Evolutionary conservation across 2,888 invertebrate genomes (phyloP).

Genomic region (Amorpha juglandis): DNA sequence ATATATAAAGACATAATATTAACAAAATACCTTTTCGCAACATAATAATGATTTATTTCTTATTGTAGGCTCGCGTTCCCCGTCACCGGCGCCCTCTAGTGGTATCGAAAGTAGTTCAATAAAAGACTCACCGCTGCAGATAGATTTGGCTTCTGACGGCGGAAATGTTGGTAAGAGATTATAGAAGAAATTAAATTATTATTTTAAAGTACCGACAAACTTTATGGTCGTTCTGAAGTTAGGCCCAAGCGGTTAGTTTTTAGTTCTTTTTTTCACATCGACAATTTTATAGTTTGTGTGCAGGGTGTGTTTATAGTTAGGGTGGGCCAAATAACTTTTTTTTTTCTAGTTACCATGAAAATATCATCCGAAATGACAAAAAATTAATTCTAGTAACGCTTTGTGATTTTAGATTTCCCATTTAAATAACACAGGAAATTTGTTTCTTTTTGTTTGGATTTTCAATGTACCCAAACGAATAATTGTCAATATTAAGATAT

Average conservation of each 20-base stretch:
- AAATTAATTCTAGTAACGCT: too few relatives aligned
- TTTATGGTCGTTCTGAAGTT: not conserved
- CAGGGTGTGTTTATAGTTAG: too few relatives aligned
- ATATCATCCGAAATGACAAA: too few relatives aligned
- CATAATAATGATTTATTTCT: not conserved
- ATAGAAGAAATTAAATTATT: not conserved
- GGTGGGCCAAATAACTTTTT: too few relatives aligned
- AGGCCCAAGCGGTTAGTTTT: not conserved
- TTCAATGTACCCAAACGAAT: too few relatives aligned
- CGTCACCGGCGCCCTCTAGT: conserved; percentile 95
- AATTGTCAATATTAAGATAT: too few relatives aligned
- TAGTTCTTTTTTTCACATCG: too few relatives aligned
- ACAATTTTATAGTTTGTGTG: too few relatives aligned
- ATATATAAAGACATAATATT: not conserved
- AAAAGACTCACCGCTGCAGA: conserved; percentile 91
- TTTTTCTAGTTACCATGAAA: too few relatives aligned
- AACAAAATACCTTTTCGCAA: not conserved
- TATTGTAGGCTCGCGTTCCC: conserved; percentile 88
- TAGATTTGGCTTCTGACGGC: conserved; percentile 89
- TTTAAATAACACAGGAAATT: too few relatives aligned
- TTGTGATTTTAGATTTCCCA: too few relatives aligned
- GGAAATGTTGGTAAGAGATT: conserved; percentile 74
- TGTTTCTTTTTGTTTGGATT: too few relatives aligned
- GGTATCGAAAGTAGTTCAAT: conserved; percentile 93
- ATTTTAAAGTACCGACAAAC: not conserved